These are phyloP conservation scores for Adelognathus sp. DNA, from an alignment of 2,888 invertebrate genomes.

Conservation along the genomic window DNA sequence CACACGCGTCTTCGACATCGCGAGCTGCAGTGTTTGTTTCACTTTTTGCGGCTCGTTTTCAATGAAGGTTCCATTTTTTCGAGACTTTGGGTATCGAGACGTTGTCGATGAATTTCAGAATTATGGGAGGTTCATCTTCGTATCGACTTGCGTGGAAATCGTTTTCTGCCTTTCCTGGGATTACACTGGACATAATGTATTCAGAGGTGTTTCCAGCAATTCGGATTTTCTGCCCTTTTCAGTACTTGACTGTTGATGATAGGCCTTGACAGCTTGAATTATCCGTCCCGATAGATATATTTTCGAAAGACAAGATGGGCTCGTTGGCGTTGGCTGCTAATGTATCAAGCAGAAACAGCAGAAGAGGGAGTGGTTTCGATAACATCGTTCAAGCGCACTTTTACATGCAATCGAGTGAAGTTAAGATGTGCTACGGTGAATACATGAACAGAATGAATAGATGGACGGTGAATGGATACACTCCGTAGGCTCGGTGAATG, in stretches of 20 bases:
- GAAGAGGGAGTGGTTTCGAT: not conserved
- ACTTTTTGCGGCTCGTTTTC: not conserved
- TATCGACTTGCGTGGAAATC: not conserved
- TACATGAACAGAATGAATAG: too few species aligned
- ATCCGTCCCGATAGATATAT: too few species aligned
- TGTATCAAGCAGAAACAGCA: not conserved
- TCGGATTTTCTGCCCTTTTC: too few species aligned
- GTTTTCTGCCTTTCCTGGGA: not conserved
- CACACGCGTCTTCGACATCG: constrained; percentile 11
- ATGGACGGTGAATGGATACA: too few species aligned
- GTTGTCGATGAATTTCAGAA: not conserved
- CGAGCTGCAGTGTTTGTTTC: not conserved
- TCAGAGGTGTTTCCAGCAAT: too few species aligned
- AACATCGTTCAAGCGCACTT: constrained; percentile 5
- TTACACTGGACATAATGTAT: too few species aligned
- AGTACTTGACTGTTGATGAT: not conserved
- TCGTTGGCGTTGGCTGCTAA: too few species aligned
- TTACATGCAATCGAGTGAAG: constrained; percentile 8
- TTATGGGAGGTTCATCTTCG: not conserved
- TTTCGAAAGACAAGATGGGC: too few species aligned
- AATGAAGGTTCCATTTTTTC: not conserved
- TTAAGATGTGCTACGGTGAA: not conserved
- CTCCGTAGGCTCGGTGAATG: not conserved
- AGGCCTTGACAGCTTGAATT: not conserved
- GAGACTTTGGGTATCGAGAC: not conserved